Evolutionary conservation across 2,113 vertebrate species (phyloP).

Genomic region (Halichoerus grypus): DNA sequence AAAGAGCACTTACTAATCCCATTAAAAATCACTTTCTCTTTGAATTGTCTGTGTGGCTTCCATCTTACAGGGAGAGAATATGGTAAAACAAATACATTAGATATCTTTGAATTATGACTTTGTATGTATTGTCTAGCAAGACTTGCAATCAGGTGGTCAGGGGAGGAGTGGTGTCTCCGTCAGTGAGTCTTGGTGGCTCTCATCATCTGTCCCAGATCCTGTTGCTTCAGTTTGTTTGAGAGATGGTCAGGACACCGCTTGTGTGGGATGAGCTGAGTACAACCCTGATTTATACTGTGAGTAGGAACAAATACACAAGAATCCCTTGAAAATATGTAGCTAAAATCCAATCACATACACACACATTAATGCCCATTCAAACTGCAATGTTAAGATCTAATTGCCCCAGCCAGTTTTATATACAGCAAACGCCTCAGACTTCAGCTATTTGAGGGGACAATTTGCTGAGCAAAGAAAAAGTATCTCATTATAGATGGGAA

Average conservation of each 20-base stretch:
- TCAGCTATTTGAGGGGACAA: constrained; percentile 10
- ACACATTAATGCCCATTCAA: not conserved
- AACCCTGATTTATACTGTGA: not conserved
- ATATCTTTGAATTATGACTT: not conserved
- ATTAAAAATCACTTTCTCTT: constrained; percentile 48
- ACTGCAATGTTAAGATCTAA: constrained; percentile 3
- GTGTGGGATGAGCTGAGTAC: not conserved
- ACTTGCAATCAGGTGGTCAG: not conserved
- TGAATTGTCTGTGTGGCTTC: constrained; percentile 13
- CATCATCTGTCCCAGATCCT: not conserved
- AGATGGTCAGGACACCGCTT: not conserved
- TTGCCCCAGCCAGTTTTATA: not conserved
- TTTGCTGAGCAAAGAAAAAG: not conserved
- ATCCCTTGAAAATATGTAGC: not conserved
- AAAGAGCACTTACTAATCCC: not conserved
- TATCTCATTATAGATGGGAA: not conserved
- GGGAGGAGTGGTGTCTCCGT: not conserved
- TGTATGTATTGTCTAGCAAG: not conserved
- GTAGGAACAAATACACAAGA: not conserved
- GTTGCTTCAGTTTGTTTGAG: not conserved
- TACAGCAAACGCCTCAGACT: not conserved
- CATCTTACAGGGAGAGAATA: not conserved
- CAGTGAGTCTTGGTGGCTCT: not conserved
- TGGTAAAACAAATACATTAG: not conserved
- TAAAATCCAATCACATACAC: not conserved